These are phyloP conservation scores for Boloria selene DNA, from an alignment of 2,888 invertebrate species.

Conservation along the genomic window DNA sequence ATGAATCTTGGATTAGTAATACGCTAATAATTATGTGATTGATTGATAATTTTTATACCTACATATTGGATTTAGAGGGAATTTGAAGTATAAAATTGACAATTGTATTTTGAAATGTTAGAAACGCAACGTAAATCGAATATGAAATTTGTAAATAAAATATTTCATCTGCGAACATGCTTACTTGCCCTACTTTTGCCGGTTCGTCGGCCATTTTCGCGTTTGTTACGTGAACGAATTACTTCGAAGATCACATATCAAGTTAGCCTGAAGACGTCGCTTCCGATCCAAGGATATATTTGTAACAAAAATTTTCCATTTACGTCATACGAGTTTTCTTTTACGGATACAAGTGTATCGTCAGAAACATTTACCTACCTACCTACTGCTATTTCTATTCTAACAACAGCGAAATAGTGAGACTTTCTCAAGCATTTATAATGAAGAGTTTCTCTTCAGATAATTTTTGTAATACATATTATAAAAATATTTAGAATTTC, in stretches of 20 bases:
- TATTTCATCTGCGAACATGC: constrained; percentile 26
- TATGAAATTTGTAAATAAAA: constrained; percentile 52
- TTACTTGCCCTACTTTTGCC: constrained; percentile 74
- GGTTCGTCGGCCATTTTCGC: constrained; percentile 76
- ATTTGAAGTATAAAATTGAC: background rate
- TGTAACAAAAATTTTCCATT: constrained; percentile 67
- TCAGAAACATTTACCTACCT: constrained; percentile 11
- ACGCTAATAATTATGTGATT: constrained; percentile 8
- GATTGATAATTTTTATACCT: constrained; percentile 4
- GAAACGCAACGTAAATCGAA: constrained; percentile 21
- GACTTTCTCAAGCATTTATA: constrained; percentile 4
- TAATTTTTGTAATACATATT: too few species aligned
- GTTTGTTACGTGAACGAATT: constrained; percentile 52
- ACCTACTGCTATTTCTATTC: background rate
- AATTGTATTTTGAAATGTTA: constrained; percentile 12
- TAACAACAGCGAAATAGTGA: background rate
- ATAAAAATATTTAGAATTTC: too few species aligned
- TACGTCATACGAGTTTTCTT: constrained; percentile 43
- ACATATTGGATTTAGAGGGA: background rate
- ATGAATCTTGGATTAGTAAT: constrained; percentile 46
- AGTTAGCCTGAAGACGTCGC: constrained; percentile 61
- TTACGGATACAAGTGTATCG: constrained; percentile 11
- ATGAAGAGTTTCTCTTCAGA: background rate
- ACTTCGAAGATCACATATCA: constrained; percentile 64
- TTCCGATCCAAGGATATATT: constrained; percentile 63